Evolutionary conservation across 2,113 vertebrate genomes (phyloP).

Genomic region (Pterocles burchelli): DNA sequence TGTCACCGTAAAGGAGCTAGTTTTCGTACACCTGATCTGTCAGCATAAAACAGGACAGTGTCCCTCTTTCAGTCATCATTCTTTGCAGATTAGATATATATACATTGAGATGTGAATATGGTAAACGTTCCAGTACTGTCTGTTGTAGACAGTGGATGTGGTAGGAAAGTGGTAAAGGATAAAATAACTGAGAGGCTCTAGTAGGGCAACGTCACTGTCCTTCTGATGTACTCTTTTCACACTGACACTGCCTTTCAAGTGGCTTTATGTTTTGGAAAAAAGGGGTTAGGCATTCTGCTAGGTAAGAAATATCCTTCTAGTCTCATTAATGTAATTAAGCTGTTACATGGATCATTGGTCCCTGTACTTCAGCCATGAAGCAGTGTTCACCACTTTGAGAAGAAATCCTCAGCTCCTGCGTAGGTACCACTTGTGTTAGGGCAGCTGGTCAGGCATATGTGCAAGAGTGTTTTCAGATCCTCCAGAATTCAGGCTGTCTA

Average conservation of each 20-base stretch:
- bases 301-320: not conserved
- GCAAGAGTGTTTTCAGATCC: not conserved
- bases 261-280: not conserved
- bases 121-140: not conserved
- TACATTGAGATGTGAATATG: not conserved
- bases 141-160: not conserved
- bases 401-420: not conserved
- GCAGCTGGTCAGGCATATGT: not conserved
- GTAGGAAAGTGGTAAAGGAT: not conserved
- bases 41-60: not conserved
- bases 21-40: not conserved
- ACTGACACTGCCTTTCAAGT: not conserved
- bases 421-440: accelerated
- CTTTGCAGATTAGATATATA: not conserved
- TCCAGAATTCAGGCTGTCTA: not conserved
- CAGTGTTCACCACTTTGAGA: not conserved
- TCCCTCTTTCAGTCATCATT: not conserved
- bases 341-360: not conserved
- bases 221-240: not conserved
- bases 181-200: not conserved
- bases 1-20: not conserved
- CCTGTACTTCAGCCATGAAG: not conserved
- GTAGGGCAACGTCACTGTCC: not conserved
- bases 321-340: not conserved
- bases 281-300: not conserved